A percentile compares a stretch with the other conserved stretches of the same genome.
Evolutionary conservation across 1,140 invertebrate genomes (phyloP).

Genomic region (Plodia interpunctella): DNA sequence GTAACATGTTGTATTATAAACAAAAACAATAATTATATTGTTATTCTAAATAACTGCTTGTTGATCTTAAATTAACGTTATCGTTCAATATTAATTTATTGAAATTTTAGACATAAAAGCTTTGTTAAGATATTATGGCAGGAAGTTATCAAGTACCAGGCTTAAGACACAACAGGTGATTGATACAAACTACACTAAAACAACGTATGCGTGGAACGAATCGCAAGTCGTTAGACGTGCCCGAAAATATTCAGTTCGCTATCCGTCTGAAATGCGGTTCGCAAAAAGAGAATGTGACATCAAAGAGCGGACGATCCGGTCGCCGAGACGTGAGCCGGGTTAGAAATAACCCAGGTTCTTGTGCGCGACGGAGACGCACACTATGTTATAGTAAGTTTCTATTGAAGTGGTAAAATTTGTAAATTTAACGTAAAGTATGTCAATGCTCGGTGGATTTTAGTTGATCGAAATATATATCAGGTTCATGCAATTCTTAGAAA

Average conservation of each 20-base stretch:
- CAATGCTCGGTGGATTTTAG: too few relatives aligned
- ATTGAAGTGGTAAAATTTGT: background rate
- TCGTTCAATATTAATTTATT: too few relatives aligned
- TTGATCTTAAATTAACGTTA: too few relatives aligned
- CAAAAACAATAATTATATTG: too few relatives aligned
- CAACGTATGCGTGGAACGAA: slow-evolving; percentile 26
- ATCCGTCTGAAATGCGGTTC: slow-evolving; percentile 53
- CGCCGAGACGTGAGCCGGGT: slow-evolving; percentile 62
- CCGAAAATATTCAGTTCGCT: slow-evolving; percentile 62
- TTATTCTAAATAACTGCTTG: too few relatives aligned
- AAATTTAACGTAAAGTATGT: slow-evolving; percentile 9
- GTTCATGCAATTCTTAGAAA: too few relatives aligned
- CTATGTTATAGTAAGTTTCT: background rate
- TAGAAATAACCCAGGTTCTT: slow-evolving; percentile 58
- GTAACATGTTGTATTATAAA: too few relatives aligned
- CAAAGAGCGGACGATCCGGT: slow-evolving; percentile 62
- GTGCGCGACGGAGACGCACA: background rate
- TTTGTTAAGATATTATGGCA: too few relatives aligned
- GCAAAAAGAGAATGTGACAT: slow-evolving; percentile 72
- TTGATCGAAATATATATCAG: too few relatives aligned
- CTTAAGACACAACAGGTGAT: background rate
- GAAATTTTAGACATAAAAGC: too few relatives aligned
- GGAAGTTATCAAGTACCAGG: too few relatives aligned
- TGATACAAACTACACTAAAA: slow-evolving; percentile 6
- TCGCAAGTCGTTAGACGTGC: slow-evolving; percentile 42